Evolutionary conservation across 2,797 vertebrate genomes (phyloP).

Genomic region (Tapera naevia): DNA sequence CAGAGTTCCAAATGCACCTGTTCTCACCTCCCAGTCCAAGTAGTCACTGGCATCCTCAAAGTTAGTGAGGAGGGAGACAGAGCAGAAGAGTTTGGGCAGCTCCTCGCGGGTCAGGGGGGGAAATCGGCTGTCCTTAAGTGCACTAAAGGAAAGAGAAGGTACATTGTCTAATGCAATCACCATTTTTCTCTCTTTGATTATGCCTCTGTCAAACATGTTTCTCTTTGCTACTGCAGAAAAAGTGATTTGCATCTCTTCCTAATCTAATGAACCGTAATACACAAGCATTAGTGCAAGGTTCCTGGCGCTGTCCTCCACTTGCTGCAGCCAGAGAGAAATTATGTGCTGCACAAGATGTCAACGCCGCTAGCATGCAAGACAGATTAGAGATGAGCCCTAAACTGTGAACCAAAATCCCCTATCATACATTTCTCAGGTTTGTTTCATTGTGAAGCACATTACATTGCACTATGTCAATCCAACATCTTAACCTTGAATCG

Average conservation of each 20-base stretch:
- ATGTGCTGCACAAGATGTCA: neutral
- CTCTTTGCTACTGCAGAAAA: neutral
- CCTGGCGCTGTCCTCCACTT: neutral
- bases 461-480: neutral
- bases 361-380: neutral
- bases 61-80: slow-evolving; percentile 87
- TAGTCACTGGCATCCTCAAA: slow-evolving; percentile 87
- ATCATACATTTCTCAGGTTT: neutral
- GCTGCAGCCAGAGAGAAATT: neutral
- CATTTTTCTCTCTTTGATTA: neutral
- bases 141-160: slow-evolving; percentile 72
- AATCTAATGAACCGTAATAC: neutral
- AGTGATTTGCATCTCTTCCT: neutral
- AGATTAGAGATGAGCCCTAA: neutral
- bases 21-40: slow-evolving; percentile 88
- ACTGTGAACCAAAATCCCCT: neutral
- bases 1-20: slow-evolving; percentile 81
- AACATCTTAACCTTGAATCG: neutral
- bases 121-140: slow-evolving; percentile 88
- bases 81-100: slow-evolving; percentile 87
- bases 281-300: neutral
- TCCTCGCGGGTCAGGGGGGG: slow-evolving; percentile 86
- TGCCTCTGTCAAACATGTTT: neutral
- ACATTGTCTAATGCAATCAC: neutral
- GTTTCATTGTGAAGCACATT: neutral